phyloP scores from a whole-genome alignment of 2,888 invertebrate genomes.

The Celastrina argiolus region DNA sequence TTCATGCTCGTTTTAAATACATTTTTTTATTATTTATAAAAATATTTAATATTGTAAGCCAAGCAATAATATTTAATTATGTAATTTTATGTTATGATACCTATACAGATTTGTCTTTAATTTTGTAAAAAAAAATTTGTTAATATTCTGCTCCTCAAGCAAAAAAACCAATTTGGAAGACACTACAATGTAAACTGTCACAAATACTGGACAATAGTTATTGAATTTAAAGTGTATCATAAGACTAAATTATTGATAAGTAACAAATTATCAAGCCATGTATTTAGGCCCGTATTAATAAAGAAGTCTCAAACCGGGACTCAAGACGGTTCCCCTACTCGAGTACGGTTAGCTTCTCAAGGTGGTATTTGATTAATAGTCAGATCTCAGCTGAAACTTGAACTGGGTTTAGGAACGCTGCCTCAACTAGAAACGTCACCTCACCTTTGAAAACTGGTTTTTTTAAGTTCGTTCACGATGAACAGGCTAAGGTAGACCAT shows the following conservation, averaged over 20 bases:
- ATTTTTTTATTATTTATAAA: background rate
- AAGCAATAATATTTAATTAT: background rate
- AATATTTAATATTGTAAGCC: background rate
- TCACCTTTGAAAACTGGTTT: too few relatives aligned
- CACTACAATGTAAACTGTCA: slow-evolving; percentile 15
- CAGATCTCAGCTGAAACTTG: too few relatives aligned
- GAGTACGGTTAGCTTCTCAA: too few relatives aligned
- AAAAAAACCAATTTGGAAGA: slow-evolving; percentile 18
- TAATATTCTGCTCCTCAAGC: background rate
- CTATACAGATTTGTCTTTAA: background rate
- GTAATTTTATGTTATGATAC: background rate
- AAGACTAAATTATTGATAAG: background rate
- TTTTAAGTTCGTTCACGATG: too few relatives aligned
- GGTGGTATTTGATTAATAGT: too few relatives aligned
- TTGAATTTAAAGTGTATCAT: slow-evolving; percentile 10
- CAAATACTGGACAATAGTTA: slow-evolving; percentile 24
- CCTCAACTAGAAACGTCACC: too few relatives aligned
- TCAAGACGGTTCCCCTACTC: too few relatives aligned
- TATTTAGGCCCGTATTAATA: too few relatives aligned
- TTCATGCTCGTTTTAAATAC: background rate
- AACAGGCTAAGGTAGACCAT: too few relatives aligned
- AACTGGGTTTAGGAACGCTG: too few relatives aligned
- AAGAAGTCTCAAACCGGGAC: too few relatives aligned
- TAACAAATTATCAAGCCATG: background rate
- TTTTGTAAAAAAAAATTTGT: background rate